Conservation (phyloP, 2,113 vertebrate genomes). For the zebrafish (Danio rerio) region DNA sequence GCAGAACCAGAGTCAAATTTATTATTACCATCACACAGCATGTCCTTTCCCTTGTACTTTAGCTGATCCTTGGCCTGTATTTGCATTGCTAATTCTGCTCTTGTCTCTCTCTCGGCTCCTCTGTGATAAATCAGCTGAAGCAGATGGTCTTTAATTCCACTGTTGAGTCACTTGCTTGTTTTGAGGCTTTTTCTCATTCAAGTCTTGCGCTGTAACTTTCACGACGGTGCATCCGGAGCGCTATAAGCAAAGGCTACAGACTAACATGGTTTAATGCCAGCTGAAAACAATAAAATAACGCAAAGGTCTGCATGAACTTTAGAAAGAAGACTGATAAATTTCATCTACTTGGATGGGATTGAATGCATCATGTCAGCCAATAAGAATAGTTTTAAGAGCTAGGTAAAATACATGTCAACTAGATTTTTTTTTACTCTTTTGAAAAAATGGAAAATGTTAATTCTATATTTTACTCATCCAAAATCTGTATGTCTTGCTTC, state of each 20-base stretch:
- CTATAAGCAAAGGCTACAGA: conserved; percentile 19
- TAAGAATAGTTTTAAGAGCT: background rate
- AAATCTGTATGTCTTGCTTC: background rate
- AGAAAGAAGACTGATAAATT: background rate
- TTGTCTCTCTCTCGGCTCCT: conserved; percentile 39
- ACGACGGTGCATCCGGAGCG: background rate
- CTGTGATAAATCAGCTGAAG: conserved; percentile 53
- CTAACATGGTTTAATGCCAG: background rate
- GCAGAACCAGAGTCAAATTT: conserved; percentile 55
- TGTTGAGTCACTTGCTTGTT: conserved; percentile 34
- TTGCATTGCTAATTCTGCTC: conserved; percentile 56
- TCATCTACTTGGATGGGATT: background rate
- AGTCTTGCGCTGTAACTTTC: conserved; percentile 45
- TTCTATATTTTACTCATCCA: background rate
- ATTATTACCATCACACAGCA: conserved; percentile 51
- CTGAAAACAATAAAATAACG: background rate
- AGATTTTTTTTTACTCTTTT: background rate
- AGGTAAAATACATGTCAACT: background rate
- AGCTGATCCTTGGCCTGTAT: conserved; percentile 57
- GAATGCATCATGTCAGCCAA: background rate
- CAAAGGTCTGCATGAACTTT: background rate
- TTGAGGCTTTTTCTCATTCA: conserved; percentile 37
- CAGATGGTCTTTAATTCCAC: conserved; percentile 56
- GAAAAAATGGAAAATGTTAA: background rate
- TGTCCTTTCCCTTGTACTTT: conserved; percentile 56